Evolutionary conservation across 2,113 vertebrate genomes (phyloP), one percentile per base, ranked within the genome.

Genomic region (Podocnemis expansa): DNA sequence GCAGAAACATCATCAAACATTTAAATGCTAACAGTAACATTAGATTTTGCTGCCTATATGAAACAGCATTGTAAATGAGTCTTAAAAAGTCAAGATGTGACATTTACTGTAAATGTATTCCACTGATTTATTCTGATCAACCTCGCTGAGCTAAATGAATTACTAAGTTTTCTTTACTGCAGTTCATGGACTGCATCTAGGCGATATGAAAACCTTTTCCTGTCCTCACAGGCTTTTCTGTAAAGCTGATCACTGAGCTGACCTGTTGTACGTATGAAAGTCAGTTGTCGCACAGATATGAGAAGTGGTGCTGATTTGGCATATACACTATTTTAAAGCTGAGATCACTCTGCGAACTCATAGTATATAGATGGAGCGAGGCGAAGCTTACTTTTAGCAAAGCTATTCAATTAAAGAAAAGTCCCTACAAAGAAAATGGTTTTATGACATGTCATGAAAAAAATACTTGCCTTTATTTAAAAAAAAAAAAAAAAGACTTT

Each of bases 351-450:
- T 78, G 27, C 78, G 78, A 82, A 76, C 93, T 91, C 1, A 0
- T 41, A 54, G 90, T 55, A 11, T 56, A 79, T 25, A 96, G 90
- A 82, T 49, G 85, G 80, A 80, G 54, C 73, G 84, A 94, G 81
- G 93, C 80, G 86, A 82, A 96, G 56, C 0, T 2, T 93, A 54
- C 78, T 52, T 97, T 96, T 96, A 92, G 96, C 24, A 43, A 94
- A 97, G 93, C 87, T 91, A 94, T 96, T 97, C 97, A 97, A 96
- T 98, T 97, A 98, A 97, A 97, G 91, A 96, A 94, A 96, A 97
- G 91, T 85, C 91, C 95, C 91, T 89, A 90, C 91, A 75, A 97
- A 96, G 96, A 95, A 97, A 97, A 96, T 95, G 38, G 41, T 89
- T 96, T 96, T 95, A 89, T 88, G 91, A 91, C 63, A 52, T 85